Conservation (phyloP, 2,113 vertebrate species). For the Campylomormyrus numenius region DNA sequence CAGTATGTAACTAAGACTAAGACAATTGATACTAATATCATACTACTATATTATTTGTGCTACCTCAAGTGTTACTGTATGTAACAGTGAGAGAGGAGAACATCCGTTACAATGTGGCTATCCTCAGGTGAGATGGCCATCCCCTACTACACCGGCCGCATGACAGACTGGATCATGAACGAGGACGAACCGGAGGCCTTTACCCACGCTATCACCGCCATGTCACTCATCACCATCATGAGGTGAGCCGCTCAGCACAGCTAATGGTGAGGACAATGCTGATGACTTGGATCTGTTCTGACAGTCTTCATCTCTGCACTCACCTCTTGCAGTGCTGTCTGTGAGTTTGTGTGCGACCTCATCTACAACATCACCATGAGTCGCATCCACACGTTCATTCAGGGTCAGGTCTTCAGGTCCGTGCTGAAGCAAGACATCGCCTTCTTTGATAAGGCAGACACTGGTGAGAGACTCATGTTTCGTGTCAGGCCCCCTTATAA, state of each 20-base stretch:
- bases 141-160: conserved; percentile 61
- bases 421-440: conserved; percentile 64
- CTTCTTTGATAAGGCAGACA: conserved; percentile 53
- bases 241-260: conserved; percentile 43
- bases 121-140: conserved; percentile 66
- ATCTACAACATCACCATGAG: conserved; percentile 65
- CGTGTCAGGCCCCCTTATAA: not conserved
- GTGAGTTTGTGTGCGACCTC: conserved; percentile 63
- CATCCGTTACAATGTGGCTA: not conserved
- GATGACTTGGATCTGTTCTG: not conserved
- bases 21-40: not conserved
- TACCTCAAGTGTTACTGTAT: not conserved
- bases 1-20: not conserved
- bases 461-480: conserved; percentile 42
- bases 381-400: conserved; percentile 58
- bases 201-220: conserved; percentile 54
- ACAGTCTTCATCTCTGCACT: not conserved
- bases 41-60: not conserved
- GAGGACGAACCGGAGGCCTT: conserved; percentile 60
- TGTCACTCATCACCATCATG: conserved; percentile 55
- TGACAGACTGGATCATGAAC: conserved; percentile 66
- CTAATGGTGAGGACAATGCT: not conserved
- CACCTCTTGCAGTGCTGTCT: conserved; percentile 50
- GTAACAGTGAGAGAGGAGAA: not conserved
- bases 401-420: conserved; percentile 57